Conservation (phyloP, 2,888 invertebrate genomes). For the Gortyna flavago region DNA sequence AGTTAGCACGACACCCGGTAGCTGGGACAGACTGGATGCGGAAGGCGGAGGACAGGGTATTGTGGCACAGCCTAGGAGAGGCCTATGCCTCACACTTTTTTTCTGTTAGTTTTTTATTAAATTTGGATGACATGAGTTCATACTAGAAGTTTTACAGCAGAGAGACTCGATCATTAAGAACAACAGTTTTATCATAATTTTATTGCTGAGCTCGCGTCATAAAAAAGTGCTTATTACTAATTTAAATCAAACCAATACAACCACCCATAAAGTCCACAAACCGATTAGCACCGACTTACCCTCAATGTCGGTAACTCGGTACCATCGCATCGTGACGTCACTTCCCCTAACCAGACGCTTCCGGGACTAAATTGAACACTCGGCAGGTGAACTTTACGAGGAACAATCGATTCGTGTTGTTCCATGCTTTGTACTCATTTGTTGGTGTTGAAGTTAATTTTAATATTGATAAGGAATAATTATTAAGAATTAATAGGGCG, state of each 20-base stretch:
- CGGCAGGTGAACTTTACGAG: conserved; percentile 52
- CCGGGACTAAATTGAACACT: conserved; percentile 66
- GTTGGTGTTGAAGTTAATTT: conserved; percentile 38
- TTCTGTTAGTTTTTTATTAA: neutral
- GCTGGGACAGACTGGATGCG: too few relatives aligned
- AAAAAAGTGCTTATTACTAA: neutral
- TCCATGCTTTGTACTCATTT: conserved; percentile 33
- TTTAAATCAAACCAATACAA: conserved; percentile 20
- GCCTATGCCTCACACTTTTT: too few relatives aligned
- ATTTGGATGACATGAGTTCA: neutral
- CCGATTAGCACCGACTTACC: conserved; percentile 40
- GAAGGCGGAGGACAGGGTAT: too few relatives aligned
- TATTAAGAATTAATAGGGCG: neutral
- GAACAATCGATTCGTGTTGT: conserved; percentile 52
- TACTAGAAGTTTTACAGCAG: neutral
- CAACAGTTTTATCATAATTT: neutral
- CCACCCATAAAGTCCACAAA: conserved; percentile 30
- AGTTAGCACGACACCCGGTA: too few relatives aligned
- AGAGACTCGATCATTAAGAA: neutral
- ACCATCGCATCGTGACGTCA: conserved; percentile 58
- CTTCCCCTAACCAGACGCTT: conserved; percentile 62
- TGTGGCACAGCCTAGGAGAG: too few relatives aligned
- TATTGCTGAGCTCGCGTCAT: neutral
- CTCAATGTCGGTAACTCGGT: conserved; percentile 39
- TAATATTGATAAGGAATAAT: conserved; percentile 25